Conservation (phyloP, 2,797 vertebrate genomes). For the Diplodus sargus region DNA sequence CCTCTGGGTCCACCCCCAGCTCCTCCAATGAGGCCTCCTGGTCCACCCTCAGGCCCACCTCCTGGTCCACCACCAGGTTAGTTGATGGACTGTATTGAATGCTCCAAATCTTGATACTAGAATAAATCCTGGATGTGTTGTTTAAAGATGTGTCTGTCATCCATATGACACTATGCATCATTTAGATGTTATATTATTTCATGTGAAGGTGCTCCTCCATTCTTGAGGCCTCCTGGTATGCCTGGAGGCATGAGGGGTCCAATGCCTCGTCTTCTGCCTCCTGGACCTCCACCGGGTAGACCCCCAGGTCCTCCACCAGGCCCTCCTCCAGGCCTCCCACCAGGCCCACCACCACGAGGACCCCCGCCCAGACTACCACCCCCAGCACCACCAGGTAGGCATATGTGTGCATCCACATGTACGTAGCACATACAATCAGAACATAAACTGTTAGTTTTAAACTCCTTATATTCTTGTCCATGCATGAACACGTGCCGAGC, state of each 20-base stretch:
- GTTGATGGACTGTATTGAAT: neutral
- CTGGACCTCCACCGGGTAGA: conserved; percentile 94
- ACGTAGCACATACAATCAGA: neutral
- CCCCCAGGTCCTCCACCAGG: conserved; percentile 92
- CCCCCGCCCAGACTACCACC: conserved; percentile 94
- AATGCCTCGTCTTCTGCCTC: conserved; percentile 93
- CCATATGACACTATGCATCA: neutral
- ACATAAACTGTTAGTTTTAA: neutral
- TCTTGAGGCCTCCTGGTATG: conserved; percentile 94
- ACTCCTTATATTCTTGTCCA: too few relatives aligned
- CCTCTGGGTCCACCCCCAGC: conserved; percentile 94
- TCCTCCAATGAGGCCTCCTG: conserved; percentile 95
- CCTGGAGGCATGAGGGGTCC: conserved; percentile 92
- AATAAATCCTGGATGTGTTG: neutral
- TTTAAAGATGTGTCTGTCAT: neutral
- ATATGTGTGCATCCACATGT: neutral
- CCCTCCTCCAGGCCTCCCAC: conserved; percentile 95
- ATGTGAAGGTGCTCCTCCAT: conserved; percentile 92
- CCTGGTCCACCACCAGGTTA: conserved; percentile 96
- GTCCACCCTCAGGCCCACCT: conserved; percentile 94
- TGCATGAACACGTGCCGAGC: too few relatives aligned
- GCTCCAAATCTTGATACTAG: neutral
- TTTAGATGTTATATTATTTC: neutral
- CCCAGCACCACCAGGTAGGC: conserved; percentile 93
- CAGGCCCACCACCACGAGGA: conserved; percentile 95